A percentile compares a stretch with the other conserved stretches of the same genome.
Evolutionary conservation across 2,888 invertebrate species (phyloP).

Genomic region (Chydorus sphaericus): DNA sequence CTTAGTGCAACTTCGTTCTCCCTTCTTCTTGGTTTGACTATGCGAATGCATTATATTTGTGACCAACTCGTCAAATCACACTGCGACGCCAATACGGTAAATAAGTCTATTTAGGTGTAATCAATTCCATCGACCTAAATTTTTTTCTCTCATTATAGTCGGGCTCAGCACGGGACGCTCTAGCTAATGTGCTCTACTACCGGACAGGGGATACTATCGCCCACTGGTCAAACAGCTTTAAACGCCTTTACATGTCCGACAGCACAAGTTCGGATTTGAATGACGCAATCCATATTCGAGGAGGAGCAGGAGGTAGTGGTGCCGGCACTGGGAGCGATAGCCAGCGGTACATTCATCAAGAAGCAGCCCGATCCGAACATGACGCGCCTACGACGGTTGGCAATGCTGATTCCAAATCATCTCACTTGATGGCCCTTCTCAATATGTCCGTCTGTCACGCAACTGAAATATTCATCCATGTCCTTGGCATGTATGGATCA

Average conservation of each 20-base stretch:
- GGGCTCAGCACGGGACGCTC: neutral
- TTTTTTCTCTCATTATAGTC: neutral
- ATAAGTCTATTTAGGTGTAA: slow-evolving; percentile 15
- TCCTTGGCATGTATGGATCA: slow-evolving; percentile 92
- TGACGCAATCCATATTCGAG: slow-evolving; percentile 42
- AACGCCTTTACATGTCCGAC: slow-evolving; percentile 64
- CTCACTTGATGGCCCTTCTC: slow-evolving; percentile 74
- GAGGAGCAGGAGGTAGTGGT: no score
- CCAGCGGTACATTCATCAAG: no score
- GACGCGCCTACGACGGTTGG: no score
- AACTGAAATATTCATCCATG: slow-evolving; percentile 87
- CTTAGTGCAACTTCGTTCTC: slow-evolving; percentile 60
- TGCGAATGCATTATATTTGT: slow-evolving; percentile 60
- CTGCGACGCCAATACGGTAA: slow-evolving; percentile 63
- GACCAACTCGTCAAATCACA: slow-evolving; percentile 65
- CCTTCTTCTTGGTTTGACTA: slow-evolving; percentile 65
- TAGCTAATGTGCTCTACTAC: slow-evolving; percentile 78
- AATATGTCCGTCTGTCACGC: slow-evolving; percentile 86
- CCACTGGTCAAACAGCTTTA: slow-evolving; percentile 84
- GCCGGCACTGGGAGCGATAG: no score
- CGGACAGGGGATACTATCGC: slow-evolving; percentile 33
- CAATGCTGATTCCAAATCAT: slow-evolving; percentile 22
- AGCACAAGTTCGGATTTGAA: slow-evolving; percentile 83
- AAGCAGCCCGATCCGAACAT: no score
- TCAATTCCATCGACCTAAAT: neutral